Conservation (phyloP, 2,113 vertebrate genomes). For the Campylomormyrus numenius region DNA sequence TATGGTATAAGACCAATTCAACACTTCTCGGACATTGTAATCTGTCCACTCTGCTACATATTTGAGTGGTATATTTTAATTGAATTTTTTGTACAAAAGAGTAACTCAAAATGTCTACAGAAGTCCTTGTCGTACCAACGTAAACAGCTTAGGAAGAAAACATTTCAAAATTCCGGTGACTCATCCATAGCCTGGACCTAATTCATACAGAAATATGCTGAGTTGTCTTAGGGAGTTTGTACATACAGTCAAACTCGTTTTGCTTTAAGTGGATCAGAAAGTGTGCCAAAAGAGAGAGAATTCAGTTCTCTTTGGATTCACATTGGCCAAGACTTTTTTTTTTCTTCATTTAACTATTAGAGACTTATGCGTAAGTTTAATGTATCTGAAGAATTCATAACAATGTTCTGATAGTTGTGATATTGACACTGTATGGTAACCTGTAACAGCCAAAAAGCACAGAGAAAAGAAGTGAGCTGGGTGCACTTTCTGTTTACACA, state of each 20-base stretch:
- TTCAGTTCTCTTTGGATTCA: not conserved
- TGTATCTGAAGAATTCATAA: not conserved
- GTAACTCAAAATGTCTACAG: not conserved
- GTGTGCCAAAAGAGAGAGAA: not conserved
- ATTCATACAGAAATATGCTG: not conserved
- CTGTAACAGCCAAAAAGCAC: not conserved
- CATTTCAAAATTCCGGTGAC: not conserved
- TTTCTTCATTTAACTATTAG: not conserved
- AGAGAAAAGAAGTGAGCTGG: not conserved
- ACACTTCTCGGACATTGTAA: not conserved
- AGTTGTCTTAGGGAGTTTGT: not conserved
- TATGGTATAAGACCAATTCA: not conserved
- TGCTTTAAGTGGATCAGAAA: not conserved
- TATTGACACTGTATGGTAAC: not conserved
- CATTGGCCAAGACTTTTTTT: no score
- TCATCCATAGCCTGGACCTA: not conserved
- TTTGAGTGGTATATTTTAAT: not conserved
- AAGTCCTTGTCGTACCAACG: not conserved
- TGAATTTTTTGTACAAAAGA: not conserved
- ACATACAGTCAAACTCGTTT: not conserved
- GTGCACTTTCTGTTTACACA: not conserved
- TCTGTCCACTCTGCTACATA: not conserved
- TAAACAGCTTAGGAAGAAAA: not conserved
- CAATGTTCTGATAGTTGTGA: not conserved
- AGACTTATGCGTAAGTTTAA: not conserved